These are phyloP conservation scores for Drosophila guanche DNA, from an alignment of 1,140 invertebrate genomes.

Conservation along the genomic window DNA sequence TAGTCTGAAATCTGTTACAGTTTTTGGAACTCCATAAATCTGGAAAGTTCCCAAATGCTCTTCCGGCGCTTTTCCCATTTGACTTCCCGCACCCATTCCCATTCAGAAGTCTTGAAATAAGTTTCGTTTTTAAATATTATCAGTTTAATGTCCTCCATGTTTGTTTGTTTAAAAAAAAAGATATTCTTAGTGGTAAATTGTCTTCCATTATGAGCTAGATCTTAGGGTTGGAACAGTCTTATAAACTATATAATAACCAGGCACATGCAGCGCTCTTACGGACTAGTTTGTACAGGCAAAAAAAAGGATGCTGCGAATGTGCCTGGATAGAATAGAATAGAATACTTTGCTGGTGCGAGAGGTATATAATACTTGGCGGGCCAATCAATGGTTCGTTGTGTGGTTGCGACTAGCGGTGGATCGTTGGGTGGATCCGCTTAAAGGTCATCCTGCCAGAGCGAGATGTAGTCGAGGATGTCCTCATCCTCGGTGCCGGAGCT, in stretches of 20 bases:
- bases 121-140: slow-evolving; percentile 37
- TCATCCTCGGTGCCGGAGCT: slow-evolving; percentile 89
- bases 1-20: too few species aligned
- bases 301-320: slow-evolving; percentile 24
- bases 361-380: slow-evolving; percentile 69
- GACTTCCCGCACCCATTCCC: too few species aligned
- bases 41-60: too few species aligned
- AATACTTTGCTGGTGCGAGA: slow-evolving; percentile 69
- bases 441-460: slow-evolving; percentile 90
- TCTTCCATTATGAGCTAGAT: slow-evolving; percentile 72
- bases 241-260: slow-evolving; percentile 65
- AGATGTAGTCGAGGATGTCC: slow-evolving; percentile 94
- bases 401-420: slow-evolving; percentile 56
- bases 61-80: too few species aligned
- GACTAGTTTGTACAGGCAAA: slow-evolving; percentile 64
- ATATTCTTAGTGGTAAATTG: slow-evolving; percentile 60
- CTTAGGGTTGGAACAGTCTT: slow-evolving; percentile 30
- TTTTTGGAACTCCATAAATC: too few species aligned
- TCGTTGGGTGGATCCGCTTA: slow-evolving; percentile 7
- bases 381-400: slow-evolving; percentile 63
- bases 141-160: slow-evolving; percentile 79
- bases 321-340: slow-evolving; percentile 17
- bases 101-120: slow-evolving; percentile 4
- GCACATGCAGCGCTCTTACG: slow-evolving; percentile 60
- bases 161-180: slow-evolving; percentile 52